Evolutionary conservation across 2,113 vertebrate species (phyloP), one percentile per base, ranked within the genome.

Genomic region (Nothobranchius kuhntae): DNA sequence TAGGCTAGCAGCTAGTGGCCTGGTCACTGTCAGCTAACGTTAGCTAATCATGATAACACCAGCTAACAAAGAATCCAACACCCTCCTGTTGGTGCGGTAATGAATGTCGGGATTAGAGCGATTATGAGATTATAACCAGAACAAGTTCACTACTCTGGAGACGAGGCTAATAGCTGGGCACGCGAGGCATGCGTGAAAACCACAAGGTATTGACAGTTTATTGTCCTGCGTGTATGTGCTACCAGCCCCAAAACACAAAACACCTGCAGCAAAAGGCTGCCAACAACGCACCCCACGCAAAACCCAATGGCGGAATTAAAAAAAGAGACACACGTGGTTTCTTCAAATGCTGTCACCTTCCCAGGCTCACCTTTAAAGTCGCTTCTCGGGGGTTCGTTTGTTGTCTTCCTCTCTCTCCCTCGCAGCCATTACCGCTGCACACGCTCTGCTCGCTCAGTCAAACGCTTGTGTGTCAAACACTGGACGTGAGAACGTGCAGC

Each of bases 351-450:
- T 82, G 78, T 81, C 61, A 70, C 45, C 0, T 24, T 9, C 0
- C 9, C 38, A 1, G 9, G 6, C 86, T 85, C 65, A 90, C 89
- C 89, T 89, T 69, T 36, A 8, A 53, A 30, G 1, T 76, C 75
- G 72, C 72, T 65, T 67, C 56, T 78, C 78, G 13, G 64, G 35
- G 75, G 66, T 80, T 89, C 85, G 88, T 88, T 82, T 78, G 84
- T 82, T 82, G 81, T 84, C 83, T 70, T 85, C 77, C 59, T 86
- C 81, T 35, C 82, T 77, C 74, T 87, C 85, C 67, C 86, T 83
- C 86, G 89, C 89, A 91, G 90, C 90, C 89, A 92, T 92, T 90
- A 91, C 78, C 72, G 75, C 77, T 86, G 61, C 73, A 78, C 82
- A 71, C 86, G 80, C 35, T 79, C 81, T 13, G 71, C 80, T 71